Conservation (phyloP, 2,888 invertebrate genomes). For the Andricus curvator region DNA sequence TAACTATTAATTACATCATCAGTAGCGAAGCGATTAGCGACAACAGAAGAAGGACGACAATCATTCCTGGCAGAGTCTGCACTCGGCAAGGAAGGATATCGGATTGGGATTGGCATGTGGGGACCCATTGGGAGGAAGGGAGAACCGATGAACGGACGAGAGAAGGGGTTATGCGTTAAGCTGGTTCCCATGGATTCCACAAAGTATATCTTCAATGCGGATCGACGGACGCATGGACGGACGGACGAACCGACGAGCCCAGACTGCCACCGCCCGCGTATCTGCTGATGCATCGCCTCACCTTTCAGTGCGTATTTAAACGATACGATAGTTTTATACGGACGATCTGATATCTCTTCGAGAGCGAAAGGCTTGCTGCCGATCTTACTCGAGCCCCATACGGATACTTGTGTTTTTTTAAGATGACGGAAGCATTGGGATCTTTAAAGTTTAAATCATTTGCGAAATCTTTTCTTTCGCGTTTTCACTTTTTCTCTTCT, state of each 20-base stretch:
- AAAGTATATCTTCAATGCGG: conserved; percentile 77
- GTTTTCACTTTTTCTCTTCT: neutral
- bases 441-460: conserved; percentile 61
- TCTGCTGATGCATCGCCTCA: conserved; percentile 79
- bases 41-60: conserved; percentile 49
- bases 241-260: conserved; percentile 64
- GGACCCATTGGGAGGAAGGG: conserved; percentile 50
- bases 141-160: conserved; percentile 53
- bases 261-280: conserved; percentile 77
- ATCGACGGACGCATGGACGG: conserved; percentile 73
- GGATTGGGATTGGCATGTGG: conserved; percentile 50
- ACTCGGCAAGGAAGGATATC: conserved; percentile 42
- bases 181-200: conserved; percentile 78
- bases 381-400: conserved; percentile 55
- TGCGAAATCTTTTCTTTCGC: conserved; percentile 52
- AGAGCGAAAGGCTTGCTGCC: conserved; percentile 69
- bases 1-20: conserved; percentile 20
- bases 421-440: conserved; percentile 70
- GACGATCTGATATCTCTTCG: conserved; percentile 77
- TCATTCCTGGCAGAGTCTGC: conserved; percentile 49
- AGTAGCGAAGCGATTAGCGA: conserved; percentile 1
- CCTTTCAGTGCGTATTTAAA: conserved; percentile 79
- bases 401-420: conserved; percentile 62
- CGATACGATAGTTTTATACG: conserved; percentile 79
- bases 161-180: conserved; percentile 73